Percentiles rank a stretch among this genome's conserved stretches.
These are phyloP conservation scores for Falco novaeseelandiae DNA, from an alignment of 2,797 vertebrate genomes.

Conservation along the genomic window DNA sequence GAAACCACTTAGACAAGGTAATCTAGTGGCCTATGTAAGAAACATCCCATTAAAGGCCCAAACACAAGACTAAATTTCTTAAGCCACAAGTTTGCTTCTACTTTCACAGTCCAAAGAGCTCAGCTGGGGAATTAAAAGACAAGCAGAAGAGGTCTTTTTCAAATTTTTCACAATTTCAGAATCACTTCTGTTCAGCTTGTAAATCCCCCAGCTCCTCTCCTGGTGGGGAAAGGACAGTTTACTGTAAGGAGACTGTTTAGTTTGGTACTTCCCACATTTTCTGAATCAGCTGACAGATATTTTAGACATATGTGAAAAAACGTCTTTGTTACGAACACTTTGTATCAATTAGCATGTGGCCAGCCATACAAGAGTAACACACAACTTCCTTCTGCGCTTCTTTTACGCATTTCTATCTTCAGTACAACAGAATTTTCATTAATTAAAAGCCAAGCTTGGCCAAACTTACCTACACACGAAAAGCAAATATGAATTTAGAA, in stretches of 20 bases:
- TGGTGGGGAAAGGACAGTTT: background rate
- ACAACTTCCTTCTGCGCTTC: background rate
- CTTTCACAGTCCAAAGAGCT: background rate
- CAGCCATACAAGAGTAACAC: background rate
- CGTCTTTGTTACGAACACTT: background rate
- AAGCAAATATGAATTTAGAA: background rate
- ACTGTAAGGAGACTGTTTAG: background rate
- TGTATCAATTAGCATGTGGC: background rate
- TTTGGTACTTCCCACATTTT: background rate
- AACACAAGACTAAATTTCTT: background rate
- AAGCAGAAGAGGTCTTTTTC: background rate
- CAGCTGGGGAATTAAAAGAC: background rate
- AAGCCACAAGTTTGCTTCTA: background rate
- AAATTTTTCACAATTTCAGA: background rate
- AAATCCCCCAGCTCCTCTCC: background rate
- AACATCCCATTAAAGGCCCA: background rate
- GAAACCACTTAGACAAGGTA: background rate
- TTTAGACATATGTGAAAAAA: background rate
- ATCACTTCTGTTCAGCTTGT: background rate
- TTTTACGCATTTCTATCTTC: background rate
- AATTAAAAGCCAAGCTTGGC: background rate
- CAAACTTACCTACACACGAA: background rate
- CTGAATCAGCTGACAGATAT: background rate
- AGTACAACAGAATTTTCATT: background rate
- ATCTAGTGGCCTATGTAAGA: background rate